Conservation (phyloP, 2,797 vertebrate genomes). For the Alca torda region DNA sequence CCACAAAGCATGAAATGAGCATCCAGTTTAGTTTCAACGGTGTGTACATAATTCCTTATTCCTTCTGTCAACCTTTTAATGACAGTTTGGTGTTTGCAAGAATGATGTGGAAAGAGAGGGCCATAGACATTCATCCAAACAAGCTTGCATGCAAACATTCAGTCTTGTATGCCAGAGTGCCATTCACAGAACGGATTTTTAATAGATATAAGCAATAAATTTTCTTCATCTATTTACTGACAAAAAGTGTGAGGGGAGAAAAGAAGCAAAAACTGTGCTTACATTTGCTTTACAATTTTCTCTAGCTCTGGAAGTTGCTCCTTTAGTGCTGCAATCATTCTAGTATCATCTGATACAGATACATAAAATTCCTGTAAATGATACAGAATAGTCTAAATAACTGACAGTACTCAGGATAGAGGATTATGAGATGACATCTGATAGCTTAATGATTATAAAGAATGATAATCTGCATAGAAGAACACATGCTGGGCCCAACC, state of each 20-base stretch:
- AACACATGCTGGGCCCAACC: constrained; percentile 37
- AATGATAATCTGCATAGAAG: constrained; percentile 24
- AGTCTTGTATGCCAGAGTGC: not conserved
- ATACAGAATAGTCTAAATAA: constrained; percentile 67
- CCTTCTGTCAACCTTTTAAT: not conserved
- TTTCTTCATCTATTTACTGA: not conserved
- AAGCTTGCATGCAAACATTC: not conserved
- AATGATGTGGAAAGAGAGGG: not conserved
- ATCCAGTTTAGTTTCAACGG: not conserved
- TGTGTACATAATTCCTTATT: not conserved
- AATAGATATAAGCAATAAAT: not conserved
- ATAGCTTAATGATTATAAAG: constrained; percentile 31
- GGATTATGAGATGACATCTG: constrained; percentile 2
- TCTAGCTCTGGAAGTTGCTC: constrained; percentile 90
- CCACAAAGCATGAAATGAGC: not conserved
- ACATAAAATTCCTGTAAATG: constrained; percentile 90
- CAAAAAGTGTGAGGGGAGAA: not conserved
- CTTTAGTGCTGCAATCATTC: constrained; percentile 85
- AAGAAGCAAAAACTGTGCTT: constrained; percentile 68
- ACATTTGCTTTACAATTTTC: constrained; percentile 89
- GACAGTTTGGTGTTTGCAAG: not conserved
- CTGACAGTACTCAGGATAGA: constrained; percentile 18
- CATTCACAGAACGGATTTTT: not conserved
- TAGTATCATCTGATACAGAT: constrained; percentile 91
- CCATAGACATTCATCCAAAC: not conserved